Evolutionary conservation across 2,888 invertebrate genomes (phyloP).

Genomic region (Oeneis ivallda): DNA sequence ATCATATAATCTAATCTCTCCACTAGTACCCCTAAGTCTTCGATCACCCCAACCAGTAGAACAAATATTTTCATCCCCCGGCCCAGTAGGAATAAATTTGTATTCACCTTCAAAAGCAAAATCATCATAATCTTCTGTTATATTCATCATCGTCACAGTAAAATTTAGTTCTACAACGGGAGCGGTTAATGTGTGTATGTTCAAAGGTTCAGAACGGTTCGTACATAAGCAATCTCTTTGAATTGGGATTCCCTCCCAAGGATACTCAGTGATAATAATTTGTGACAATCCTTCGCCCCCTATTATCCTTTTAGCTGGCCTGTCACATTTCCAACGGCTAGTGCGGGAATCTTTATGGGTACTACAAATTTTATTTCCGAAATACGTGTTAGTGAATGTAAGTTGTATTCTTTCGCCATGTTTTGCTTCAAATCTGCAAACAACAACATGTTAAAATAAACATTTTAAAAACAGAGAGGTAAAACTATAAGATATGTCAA

Average conservation of each 20-base stretch:
- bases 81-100: constrained; percentile 83
- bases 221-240: constrained; percentile 88
- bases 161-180: constrained; percentile 87
- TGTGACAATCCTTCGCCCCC: constrained; percentile 82
- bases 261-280: constrained; percentile 85
- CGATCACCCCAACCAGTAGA: constrained; percentile 85
- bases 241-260: constrained; percentile 85
- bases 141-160: constrained; percentile 89
- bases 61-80: constrained; percentile 82
- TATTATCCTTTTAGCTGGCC: constrained; percentile 69
- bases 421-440: constrained; percentile 84
- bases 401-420: constrained; percentile 86
- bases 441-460: constrained; percentile 20
- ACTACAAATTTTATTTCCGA: constrained; percentile 86
- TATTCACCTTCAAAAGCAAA: constrained; percentile 90
- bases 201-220: constrained; percentile 84
- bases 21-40: constrained; percentile 86
- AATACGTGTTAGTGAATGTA: constrained; percentile 85
- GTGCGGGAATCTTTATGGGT: constrained; percentile 85
- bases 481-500: not conserved
- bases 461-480: not conserved
- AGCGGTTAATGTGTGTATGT: constrained; percentile 85
- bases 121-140: constrained; percentile 89
- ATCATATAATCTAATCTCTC: constrained; percentile 86
- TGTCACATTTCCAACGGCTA: constrained; percentile 86